These are phyloP conservation scores for Pristionchus entomophagus DNA, from an alignment of 2,888 invertebrate species.

Conservation along the genomic window DNA sequence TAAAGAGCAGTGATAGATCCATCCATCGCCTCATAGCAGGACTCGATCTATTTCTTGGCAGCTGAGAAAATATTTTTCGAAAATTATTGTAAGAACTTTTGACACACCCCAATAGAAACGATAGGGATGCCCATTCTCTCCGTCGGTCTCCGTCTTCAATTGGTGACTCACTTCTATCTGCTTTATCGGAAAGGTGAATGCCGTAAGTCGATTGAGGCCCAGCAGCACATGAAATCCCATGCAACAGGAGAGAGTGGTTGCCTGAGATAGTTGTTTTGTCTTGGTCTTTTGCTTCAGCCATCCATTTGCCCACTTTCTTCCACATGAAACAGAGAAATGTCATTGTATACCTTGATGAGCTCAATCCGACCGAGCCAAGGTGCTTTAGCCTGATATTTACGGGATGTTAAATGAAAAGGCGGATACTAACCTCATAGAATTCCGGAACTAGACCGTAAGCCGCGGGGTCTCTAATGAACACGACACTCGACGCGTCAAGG, in stretches of 20 bases:
- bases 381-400: not conserved
- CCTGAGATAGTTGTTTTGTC: not conserved
- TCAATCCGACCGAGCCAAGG: not conserved
- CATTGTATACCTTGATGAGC: conserved; percentile 1
- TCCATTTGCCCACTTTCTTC: not conserved
- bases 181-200: not conserved
- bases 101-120: no score
- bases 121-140: no score
- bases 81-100: no score
- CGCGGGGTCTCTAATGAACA: not conserved
- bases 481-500: not conserved
- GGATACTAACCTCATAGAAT: not conserved
- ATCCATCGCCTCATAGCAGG: no score
- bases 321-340: not conserved
- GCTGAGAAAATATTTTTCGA: no score
- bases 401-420: not conserved
- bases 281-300: no score
- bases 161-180: not conserved
- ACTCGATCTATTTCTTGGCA: no score
- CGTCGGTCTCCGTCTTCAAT: no score
- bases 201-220: not conserved
- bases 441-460: not conserved
- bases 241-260: not conserved
- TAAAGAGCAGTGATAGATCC: no score
- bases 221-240: not conserved